Percentiles rank a stretch among this genome's conserved stretches.
These are phyloP conservation scores for Sapayoa aenigma DNA, from an alignment of 2,113 vertebrate genomes.

Conservation along the genomic window DNA sequence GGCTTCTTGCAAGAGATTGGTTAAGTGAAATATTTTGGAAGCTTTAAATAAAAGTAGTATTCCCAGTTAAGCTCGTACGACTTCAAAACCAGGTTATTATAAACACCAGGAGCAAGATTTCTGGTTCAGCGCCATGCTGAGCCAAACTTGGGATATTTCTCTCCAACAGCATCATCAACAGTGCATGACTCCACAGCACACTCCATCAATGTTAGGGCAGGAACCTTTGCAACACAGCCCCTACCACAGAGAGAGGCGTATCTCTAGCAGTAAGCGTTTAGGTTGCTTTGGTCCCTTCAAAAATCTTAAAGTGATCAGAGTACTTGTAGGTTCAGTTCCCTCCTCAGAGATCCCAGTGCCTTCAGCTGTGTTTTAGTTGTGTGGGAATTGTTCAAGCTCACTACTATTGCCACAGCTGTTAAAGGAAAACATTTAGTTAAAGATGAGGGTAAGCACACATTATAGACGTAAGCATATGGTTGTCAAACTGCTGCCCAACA, in stretches of 20 bases:
- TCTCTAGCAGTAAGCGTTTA: background rate
- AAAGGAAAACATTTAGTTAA: constrained; percentile 14
- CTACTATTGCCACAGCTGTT: constrained; percentile 31
- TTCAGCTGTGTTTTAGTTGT: background rate
- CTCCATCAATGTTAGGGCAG: background rate
- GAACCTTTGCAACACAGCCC: background rate
- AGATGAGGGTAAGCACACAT: background rate
- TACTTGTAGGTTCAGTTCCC: background rate
- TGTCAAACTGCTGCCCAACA: constrained; percentile 4
- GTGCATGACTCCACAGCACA: background rate
- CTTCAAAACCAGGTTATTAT: too few species aligned
- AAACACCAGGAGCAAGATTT: background rate
- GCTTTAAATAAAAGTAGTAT: too few species aligned
- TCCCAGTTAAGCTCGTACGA: too few species aligned
- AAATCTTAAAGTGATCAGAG: background rate
- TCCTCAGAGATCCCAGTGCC: background rate
- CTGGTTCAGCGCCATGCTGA: background rate
- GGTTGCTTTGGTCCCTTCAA: background rate
- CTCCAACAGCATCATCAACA: background rate
- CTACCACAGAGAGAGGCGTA: background rate
- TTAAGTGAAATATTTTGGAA: too few species aligned
- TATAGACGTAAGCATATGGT: constrained; percentile 20
- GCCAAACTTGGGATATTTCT: background rate
- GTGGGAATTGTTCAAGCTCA: background rate
- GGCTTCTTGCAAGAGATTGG: too few species aligned